Percentiles rank a stretch among this genome's conserved stretches.
phyloP scores from a whole-genome alignment of 37 sponge, comb jelly and placozoan species.

The Chondrosia reniformis region DNA sequence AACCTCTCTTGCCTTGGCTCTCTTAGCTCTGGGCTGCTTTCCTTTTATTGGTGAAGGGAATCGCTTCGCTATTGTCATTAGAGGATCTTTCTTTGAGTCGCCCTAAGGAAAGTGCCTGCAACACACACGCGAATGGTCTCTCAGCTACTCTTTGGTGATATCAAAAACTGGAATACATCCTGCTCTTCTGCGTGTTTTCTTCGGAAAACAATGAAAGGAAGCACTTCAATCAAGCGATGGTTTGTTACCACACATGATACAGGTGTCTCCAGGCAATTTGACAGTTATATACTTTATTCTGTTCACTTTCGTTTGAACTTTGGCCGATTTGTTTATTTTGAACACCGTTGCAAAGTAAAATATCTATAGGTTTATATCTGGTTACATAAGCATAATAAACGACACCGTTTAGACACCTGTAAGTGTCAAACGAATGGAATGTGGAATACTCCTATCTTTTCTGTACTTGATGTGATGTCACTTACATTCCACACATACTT shows the following conservation, averaged over 20 bases:
- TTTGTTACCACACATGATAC: slow-evolving; percentile 39
- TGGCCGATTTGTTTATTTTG: too few species aligned
- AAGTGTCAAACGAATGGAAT: not conserved
- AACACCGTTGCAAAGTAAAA: not conserved
- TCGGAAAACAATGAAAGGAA: too few species aligned
- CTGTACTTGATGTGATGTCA: not conserved
- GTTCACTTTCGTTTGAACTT: not conserved
- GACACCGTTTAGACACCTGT: too few species aligned
- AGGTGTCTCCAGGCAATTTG: too few species aligned
- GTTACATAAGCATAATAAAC: not conserved
- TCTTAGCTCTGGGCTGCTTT: not conserved
- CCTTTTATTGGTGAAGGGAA: slow-evolving; percentile 37
- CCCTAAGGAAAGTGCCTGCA: slow-evolving; percentile 43
- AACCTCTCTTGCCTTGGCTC: not conserved
- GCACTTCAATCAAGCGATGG: not conserved
- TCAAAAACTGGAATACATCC: slow-evolving; percentile 18
- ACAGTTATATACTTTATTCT: not conserved
- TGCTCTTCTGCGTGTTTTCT: not conserved
- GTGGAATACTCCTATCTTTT: not conserved
- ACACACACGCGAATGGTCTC: slow-evolving; percentile 13
- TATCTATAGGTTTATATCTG: not conserved
- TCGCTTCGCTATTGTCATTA: slow-evolving; percentile 19
- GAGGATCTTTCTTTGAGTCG: slow-evolving; percentile 25
- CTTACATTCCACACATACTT: not conserved
- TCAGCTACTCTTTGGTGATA: slow-evolving; percentile 4